Conservation (phyloP, 2,797 vertebrate species). For the Eremophila alpestris region DNA sequence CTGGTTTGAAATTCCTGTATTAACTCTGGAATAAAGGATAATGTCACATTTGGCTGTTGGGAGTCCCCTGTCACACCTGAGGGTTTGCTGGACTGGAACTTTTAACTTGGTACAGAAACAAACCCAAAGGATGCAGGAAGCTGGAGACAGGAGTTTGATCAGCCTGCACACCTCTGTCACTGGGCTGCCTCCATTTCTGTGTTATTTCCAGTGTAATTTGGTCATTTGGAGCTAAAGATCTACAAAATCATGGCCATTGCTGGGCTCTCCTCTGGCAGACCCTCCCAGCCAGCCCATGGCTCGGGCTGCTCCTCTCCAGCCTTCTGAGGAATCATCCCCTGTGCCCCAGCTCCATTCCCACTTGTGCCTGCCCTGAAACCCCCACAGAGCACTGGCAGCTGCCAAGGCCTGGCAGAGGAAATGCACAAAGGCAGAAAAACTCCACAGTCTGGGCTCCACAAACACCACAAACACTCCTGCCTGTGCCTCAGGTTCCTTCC, state of each 20-base stretch:
- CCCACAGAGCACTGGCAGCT: not conserved
- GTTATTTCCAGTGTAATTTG: not conserved
- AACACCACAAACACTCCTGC: no score
- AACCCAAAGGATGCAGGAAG: not conserved
- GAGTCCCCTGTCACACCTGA: not conserved
- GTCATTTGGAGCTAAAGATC: not conserved
- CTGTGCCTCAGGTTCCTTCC: rapidly evolving
- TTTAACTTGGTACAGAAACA: not conserved
- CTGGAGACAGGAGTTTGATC: not conserved
- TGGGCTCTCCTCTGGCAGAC: not conserved
- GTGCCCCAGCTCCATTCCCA: not conserved
- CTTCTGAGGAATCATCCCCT: not conserved
- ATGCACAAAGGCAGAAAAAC: not conserved
- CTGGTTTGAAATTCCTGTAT: not conserved
- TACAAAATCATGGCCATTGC: rapidly evolving
- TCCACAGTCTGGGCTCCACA: not conserved
- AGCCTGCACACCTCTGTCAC: rapidly evolving
- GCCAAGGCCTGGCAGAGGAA: not conserved
- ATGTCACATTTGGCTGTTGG: rapidly evolving
- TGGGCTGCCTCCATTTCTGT: rapidly evolving
- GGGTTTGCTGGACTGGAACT: not conserved
- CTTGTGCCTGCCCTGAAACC: not conserved
- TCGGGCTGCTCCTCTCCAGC: not conserved
- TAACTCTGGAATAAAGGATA: not conserved
- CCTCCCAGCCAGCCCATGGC: not conserved